Evolutionary conservation across 2,113 vertebrate species (phyloP).

Genomic region (Odontophorus gujanensis): DNA sequence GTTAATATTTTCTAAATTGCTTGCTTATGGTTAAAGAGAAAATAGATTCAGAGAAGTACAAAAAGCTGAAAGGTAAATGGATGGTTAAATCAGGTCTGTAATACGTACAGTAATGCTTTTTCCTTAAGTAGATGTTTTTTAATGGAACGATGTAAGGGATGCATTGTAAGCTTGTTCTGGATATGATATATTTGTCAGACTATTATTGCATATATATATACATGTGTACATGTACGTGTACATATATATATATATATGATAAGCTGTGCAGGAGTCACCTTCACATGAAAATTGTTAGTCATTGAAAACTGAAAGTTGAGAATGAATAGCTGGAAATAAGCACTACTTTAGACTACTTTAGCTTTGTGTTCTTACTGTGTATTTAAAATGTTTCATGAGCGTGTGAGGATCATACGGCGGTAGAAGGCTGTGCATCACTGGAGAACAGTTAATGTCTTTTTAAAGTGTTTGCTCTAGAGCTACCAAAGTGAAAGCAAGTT

Average conservation of each 20-base stretch:
- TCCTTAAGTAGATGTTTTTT: neutral
- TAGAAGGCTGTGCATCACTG: neutral
- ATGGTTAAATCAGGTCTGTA: neutral
- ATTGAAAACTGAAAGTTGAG: neutral
- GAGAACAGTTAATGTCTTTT: neutral
- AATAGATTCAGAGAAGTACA: neutral
- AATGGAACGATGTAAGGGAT: neutral
- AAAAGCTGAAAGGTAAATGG: neutral
- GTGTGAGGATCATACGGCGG: neutral
- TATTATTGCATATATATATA: neutral
- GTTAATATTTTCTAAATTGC: neutral
- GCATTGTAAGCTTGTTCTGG: neutral
- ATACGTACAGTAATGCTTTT: neutral
- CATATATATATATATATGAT: neutral
- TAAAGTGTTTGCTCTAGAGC: neutral
- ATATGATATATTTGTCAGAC: neutral
- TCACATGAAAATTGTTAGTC: neutral
- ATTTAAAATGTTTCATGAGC: neutral
- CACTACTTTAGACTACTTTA: neutral
- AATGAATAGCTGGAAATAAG: neutral
- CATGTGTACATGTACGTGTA: too few relatives aligned
- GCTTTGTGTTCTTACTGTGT: neutral
- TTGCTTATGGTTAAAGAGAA: neutral
- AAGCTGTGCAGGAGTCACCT: neutral
- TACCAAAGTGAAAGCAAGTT: neutral